Base-by-base conservation (phyloP, 53 echinoderm and acorn worm species). In the Actinopyga echinites region DNA sequence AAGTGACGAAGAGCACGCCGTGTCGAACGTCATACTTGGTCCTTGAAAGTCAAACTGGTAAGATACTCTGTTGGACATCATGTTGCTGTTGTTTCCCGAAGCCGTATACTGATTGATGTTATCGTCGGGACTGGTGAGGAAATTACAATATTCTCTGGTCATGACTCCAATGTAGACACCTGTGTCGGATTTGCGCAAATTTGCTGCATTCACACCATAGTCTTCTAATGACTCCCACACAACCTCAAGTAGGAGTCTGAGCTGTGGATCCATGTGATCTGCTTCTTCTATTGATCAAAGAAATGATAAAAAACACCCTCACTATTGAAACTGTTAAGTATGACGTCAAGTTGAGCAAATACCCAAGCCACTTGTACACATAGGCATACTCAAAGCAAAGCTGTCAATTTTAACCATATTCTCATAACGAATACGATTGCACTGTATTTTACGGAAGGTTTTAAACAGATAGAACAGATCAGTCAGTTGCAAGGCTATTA, bases 21-120 rank as follows among this genome's bases (percentile, higher is more conserved):
- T 86, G 24, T 86, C 80, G 30, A 79, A 30, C 1, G 86, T 33
- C 6, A 79, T 30, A 35, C 86, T 86, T 11, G 86, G 86, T 3
- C 86, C 86, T 20, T 66, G 45, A 9, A 85, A 61, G 35, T 85
- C 86, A 63, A 85, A 85, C 86, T 85, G 78, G 32, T 85, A 85
- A 9, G 86, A 86, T 20, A 86, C 30, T 64, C 86, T 79, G 66
- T 86, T 86, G n/a, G 86, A 64, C n/a, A 79, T n/a, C 86, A 86
- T 86, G 57, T 78, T 79, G 7, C 61, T 42, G 31, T 40, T 44
- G 35, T 56, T 79, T 24, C 86, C 86, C 2, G 86, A 65, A 37
- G 44, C 78, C 2, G 86, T 49, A 33, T 86, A 86, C 12, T 80
- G 79, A 20, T 35, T 29, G 4, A 86, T 34, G 33, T 65, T 86